Percentiles rank a stretch among this genome's conserved stretches.
phyloP scores from a whole-genome alignment of 2,797 vertebrate species.

The Danio aesculapii region DNA sequence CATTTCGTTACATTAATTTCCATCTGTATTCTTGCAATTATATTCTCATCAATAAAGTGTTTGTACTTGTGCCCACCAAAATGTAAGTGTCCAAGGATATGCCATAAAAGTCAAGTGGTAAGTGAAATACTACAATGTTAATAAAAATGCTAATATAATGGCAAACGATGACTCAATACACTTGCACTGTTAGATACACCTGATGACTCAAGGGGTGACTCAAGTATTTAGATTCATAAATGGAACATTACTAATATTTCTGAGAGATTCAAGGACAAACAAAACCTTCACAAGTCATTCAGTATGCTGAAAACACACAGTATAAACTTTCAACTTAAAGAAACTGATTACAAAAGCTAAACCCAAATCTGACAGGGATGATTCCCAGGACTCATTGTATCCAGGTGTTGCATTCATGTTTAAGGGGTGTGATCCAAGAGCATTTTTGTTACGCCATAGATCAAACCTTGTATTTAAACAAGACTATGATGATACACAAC shows the following conservation, averaged over 20 bases:
- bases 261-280: not conserved
- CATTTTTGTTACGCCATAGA: not conserved
- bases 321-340: not conserved
- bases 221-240: constrained; percentile 1
- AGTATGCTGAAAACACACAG: not conserved
- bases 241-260: not conserved
- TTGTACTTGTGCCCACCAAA: not conserved
- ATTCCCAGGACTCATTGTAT: not conserved
- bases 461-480: not conserved
- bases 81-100: not conserved
- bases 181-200: not conserved
- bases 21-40: not conserved
- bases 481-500: not conserved
- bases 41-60: not conserved
- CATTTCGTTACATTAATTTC: not conserved
- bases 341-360: not conserved
- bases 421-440: not conserved
- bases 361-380: not conserved
- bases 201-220: not conserved
- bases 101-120: not conserved
- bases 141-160: constrained; percentile 18
- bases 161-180: not conserved
- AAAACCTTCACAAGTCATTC: not conserved
- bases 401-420: not conserved
- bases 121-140: constrained; percentile 6